Evolutionary conservation across 2,797 vertebrate genomes (phyloP).

Genomic region (Perodicticus potto): DNA sequence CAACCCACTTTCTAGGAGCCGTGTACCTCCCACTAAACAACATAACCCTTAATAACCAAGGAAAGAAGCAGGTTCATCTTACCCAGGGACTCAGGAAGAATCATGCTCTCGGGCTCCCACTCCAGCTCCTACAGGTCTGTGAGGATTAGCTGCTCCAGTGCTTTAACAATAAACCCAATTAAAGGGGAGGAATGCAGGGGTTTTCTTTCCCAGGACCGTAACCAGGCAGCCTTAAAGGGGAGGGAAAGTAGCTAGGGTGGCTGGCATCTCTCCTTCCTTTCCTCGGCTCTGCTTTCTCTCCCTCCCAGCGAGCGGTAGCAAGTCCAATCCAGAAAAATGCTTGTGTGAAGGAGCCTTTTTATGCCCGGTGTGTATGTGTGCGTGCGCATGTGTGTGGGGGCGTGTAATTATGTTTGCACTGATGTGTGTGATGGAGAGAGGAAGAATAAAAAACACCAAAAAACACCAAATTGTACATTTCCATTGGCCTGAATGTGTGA

Average conservation of each 20-base stretch:
- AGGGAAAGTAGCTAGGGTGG: slow-evolving; percentile 80
- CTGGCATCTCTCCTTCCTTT: slow-evolving; percentile 59
- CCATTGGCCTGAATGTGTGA: neutral
- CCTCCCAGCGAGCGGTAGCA: neutral
- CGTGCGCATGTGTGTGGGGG: neutral
- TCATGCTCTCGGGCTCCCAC: slow-evolving; percentile 67
- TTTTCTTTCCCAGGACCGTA: slow-evolving; percentile 84
- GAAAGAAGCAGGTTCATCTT: slow-evolving; percentile 77
- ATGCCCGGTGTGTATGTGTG: neutral
- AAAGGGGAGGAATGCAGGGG: slow-evolving; percentile 86
- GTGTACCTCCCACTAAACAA: neutral
- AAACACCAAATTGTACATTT: neutral
- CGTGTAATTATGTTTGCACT: neutral
- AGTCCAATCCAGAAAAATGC: slow-evolving; percentile 37
- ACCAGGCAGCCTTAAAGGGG: slow-evolving; percentile 87
- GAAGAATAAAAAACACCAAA: slow-evolving; percentile 15
- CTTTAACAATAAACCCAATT: slow-evolving; percentile 80
- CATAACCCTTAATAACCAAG: neutral
- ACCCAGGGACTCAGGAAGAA: slow-evolving; percentile 84
- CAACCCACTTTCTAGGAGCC: neutral
- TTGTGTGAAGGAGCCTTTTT: neutral
- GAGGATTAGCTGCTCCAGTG: slow-evolving; percentile 82
- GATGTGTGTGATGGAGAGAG: neutral
- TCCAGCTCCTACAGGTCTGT: slow-evolving; percentile 85
- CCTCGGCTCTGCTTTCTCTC: neutral